Percentiles rank a stretch among this genome's conserved stretches.
phyloP scores from a whole-genome alignment of 2,113 vertebrate species.

The Ardeotis arabs region DNA sequence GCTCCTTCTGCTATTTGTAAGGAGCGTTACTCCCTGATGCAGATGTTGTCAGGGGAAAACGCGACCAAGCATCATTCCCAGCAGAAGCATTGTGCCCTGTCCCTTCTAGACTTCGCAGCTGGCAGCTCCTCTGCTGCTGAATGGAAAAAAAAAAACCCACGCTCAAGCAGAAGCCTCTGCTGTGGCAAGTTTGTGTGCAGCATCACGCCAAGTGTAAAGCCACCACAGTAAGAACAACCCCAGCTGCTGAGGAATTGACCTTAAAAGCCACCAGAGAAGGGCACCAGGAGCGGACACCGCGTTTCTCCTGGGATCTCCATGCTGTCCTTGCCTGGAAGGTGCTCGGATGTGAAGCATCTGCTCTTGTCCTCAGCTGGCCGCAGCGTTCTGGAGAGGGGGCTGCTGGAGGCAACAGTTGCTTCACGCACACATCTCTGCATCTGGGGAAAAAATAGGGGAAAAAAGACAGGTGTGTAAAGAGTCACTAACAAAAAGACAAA shows the following conservation, averaged over 20 bases:
- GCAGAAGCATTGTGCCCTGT: background rate
- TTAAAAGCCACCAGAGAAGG: background rate
- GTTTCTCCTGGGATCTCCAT: background rate
- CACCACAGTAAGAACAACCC: background rate
- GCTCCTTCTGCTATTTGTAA: background rate
- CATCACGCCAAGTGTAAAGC: background rate
- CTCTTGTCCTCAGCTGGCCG: background rate
- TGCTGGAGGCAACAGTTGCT: background rate
- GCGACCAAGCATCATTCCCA: background rate
- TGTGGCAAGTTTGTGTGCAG: background rate
- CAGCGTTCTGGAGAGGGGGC: background rate
- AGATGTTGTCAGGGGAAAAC: background rate
- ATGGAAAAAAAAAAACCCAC: background rate
- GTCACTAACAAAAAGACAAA: background rate
- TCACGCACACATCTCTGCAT: background rate
- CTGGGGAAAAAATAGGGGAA: background rate
- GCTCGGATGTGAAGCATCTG: background rate
- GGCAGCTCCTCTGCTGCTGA: background rate
- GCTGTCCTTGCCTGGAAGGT: background rate
- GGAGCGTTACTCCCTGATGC: background rate
- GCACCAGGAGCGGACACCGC: rapidly evolving
- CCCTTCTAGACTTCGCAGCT: background rate
- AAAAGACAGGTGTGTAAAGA: background rate
- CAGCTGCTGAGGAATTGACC: background rate
- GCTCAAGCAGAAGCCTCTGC: background rate